Percentiles rank a stretch among this genome's conserved stretches.
These are phyloP conservation scores for Anthopleura xanthogrammica DNA, from an alignment of 92 coral and sea anemone species.

Conservation along the genomic window DNA sequence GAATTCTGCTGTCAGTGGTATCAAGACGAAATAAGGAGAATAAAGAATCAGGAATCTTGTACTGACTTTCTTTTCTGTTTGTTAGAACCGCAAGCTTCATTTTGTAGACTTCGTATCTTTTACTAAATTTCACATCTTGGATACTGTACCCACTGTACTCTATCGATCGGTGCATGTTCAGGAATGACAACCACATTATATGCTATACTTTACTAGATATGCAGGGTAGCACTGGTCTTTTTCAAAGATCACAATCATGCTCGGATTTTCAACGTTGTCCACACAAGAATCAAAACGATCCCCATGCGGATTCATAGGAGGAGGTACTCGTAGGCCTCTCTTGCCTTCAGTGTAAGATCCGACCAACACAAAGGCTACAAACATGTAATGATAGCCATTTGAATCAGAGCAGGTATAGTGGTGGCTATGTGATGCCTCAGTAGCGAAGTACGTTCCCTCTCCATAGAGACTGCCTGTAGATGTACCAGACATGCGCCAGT, in stretches of 20 bases:
- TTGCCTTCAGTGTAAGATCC: slow-evolving; percentile 75
- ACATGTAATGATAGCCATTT: slow-evolving; percentile 57
- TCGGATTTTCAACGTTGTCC: slow-evolving; percentile 59
- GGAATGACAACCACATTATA: background rate
- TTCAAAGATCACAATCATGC: slow-evolving; percentile 66
- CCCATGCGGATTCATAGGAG: slow-evolving; percentile 28
- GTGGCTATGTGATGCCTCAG: slow-evolving; percentile 54
- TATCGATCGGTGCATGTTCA: too few species aligned
- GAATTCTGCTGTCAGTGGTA: too few species aligned
- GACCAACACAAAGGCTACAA: slow-evolving; percentile 70
- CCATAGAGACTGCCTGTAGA: slow-evolving; percentile 52
- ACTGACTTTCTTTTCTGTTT: too few species aligned
- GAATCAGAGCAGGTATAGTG: slow-evolving; percentile 51
- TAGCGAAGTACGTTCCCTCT: slow-evolving; percentile 76
- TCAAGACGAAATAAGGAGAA: too few species aligned
- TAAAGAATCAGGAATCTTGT: too few species aligned
- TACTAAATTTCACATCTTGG: too few species aligned
- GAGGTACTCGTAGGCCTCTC: slow-evolving; percentile 41
- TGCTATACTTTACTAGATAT: slow-evolving; percentile 48
- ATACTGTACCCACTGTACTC: too few species aligned
- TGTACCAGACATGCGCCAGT: slow-evolving; percentile 58
- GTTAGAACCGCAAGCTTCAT: too few species aligned
- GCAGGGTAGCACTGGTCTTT: slow-evolving; percentile 79
- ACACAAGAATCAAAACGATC: slow-evolving; percentile 73
- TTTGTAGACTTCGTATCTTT: too few species aligned